Evolutionary conservation across 2,888 invertebrate species (phyloP).

Genomic region (Callyntrura guangdongensis): DNA sequence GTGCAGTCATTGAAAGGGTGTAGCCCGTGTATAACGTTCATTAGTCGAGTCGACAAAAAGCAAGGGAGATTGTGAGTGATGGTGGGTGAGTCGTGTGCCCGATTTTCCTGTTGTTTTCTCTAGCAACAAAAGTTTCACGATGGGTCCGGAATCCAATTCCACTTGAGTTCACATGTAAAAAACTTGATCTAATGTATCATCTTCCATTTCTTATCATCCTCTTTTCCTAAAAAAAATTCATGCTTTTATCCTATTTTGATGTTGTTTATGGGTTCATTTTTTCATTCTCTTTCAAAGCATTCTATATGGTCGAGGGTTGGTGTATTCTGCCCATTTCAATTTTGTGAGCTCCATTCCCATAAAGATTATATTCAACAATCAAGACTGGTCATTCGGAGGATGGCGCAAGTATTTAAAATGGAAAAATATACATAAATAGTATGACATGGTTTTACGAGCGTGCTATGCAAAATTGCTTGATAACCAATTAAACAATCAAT

Average conservation of each 20-base stretch:
- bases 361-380: too few species aligned
- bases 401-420: too few species aligned
- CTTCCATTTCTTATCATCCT: constrained; percentile 57
- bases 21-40: background rate
- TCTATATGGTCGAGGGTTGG: too few species aligned
- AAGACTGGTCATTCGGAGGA: too few species aligned
- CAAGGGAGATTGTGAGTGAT: background rate
- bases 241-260: constrained; percentile 47
- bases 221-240: constrained; percentile 21
- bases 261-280: constrained; percentile 21
- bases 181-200: constrained; percentile 60
- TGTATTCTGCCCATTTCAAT: too few species aligned
- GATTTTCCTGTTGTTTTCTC: constrained; percentile 2
- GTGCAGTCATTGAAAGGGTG: too few species aligned
- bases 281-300: constrained; percentile 1
- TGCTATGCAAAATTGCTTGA: too few species aligned
- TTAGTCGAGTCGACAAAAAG: background rate
- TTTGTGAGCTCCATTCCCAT: too few species aligned
- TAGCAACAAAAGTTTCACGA: constrained; percentile 34
- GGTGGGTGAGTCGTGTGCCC: background rate
- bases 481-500: too few species aligned
- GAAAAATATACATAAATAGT: too few species aligned
- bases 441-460: too few species aligned
- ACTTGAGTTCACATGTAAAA: constrained; percentile 58
- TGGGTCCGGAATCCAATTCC: constrained; percentile 62